These are phyloP conservation scores for Abscondita cerata DNA, from an alignment of 2,888 invertebrate genomes.

Conservation along the genomic window DNA sequence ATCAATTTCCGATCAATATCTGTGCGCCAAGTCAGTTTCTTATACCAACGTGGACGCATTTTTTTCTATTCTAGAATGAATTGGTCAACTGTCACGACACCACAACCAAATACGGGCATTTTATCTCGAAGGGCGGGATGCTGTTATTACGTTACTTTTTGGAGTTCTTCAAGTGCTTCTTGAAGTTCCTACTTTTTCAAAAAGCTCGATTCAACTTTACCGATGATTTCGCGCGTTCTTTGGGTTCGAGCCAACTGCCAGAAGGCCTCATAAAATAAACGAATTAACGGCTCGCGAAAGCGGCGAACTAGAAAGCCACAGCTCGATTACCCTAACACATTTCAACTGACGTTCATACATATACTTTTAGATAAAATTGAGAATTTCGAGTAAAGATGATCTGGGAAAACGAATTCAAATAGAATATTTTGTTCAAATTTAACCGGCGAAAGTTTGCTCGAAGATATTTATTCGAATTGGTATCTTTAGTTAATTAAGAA, in stretches of 20 bases:
- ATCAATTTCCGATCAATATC: conserved; percentile 58
- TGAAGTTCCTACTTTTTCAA: conserved; percentile 42
- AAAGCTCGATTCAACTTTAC: conserved; percentile 28
- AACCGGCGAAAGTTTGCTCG: neutral
- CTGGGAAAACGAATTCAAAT: conserved; percentile 9
- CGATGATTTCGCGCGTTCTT: conserved; percentile 26
- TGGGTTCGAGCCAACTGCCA: conserved; percentile 28
- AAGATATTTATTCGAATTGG: neutral
- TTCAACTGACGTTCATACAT: conserved; percentile 24
- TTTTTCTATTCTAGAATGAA: conserved; percentile 36
- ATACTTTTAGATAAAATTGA: conserved; percentile 26
- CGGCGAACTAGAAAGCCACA: conserved; percentile 27
- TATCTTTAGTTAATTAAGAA: neutral
- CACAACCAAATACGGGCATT: conserved; percentile 48
- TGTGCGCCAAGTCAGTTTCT: conserved; percentile 41
- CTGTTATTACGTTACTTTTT: conserved; percentile 48
- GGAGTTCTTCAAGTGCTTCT: conserved; percentile 43
- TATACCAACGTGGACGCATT: conserved; percentile 38
- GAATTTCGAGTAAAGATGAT: conserved; percentile 26
- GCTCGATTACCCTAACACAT: conserved; percentile 32
- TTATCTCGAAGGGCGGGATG: conserved; percentile 43
- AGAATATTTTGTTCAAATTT: too few relatives aligned
- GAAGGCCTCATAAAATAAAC: conserved; percentile 30
- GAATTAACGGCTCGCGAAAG: conserved; percentile 30
- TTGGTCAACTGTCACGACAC: conserved; percentile 44